These are phyloP conservation scores for Ficedula albicollis DNA, from an alignment of 2,797 vertebrate species.

Conservation along the genomic window DNA sequence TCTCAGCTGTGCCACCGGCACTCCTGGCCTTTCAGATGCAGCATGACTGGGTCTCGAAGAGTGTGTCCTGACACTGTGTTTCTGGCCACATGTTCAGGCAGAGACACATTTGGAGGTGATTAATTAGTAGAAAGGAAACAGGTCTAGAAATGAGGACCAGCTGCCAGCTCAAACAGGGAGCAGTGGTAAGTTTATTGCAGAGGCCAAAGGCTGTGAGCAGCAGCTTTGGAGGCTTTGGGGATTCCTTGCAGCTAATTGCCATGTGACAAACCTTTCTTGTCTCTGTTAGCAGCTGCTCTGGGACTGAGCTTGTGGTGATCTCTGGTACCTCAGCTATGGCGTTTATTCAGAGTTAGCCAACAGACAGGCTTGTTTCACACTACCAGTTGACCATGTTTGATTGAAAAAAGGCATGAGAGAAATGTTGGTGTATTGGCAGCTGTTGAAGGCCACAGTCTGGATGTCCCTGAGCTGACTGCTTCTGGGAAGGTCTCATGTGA, in stretches of 20 bases:
- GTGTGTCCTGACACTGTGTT: not conserved
- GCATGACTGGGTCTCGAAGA: fast-evolving
- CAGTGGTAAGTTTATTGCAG: not conserved
- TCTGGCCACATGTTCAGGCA: not conserved
- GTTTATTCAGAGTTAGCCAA: not conserved
- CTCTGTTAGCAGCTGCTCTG: not conserved
- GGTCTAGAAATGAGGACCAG: slow-evolving; percentile 46
- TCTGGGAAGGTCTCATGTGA: not conserved
- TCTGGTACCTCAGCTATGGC: not conserved
- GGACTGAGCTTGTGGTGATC: not conserved
- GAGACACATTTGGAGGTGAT: slow-evolving; percentile 53
- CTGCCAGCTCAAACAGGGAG: not conserved
- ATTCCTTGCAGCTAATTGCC: slow-evolving; percentile 11
- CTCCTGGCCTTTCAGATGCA: not conserved
- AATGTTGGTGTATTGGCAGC: not conserved
- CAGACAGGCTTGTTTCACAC: not conserved
- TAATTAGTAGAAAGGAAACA: slow-evolving; percentile 52
- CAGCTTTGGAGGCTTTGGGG: not conserved
- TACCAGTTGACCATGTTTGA: not conserved
- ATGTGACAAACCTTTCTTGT: not conserved
- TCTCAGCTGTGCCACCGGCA: not conserved
- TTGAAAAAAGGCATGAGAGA: not conserved
- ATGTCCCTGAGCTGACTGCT: not conserved
- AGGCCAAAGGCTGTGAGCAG: not conserved
- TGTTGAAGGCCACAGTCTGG: not conserved